Evolutionary conservation across 2,797 vertebrate species (phyloP), one percentile per base, ranked within the genome.

Genomic region (Lepilemur ruficaudatus): DNA sequence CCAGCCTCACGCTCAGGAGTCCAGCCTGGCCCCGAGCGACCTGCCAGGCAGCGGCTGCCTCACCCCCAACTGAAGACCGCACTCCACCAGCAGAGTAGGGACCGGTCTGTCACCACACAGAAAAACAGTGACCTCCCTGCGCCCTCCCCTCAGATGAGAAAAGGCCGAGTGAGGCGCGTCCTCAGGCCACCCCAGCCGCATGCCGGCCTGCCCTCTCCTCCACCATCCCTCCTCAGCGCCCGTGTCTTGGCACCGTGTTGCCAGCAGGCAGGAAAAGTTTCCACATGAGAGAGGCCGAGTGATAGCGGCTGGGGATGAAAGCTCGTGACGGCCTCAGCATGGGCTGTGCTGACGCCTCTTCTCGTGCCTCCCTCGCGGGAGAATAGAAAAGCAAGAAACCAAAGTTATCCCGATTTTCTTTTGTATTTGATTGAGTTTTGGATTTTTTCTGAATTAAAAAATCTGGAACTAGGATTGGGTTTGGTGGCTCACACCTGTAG

Each of bases 41-140:
- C 61, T 35, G 28, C 32, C 28, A 0, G 65, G 32, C 6, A 11
- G 65, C 57, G 50, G 46, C 23, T 3, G 2, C 22, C 28, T 61
- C 13, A 2, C 35, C 30, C 14, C 14, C 3, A 0, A 0, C 25
- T 0, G 70, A 20, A 78, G 38, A 10, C 55, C 12, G 1, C 0
- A 2, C 41, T 12, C 2, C 4, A 4, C 13, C 1, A 10, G 7
- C 5, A 5, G 57, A 17, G 23, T 12, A 17, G 15, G 38, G 83
- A 23, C 43, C 2, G 0, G 12, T 12, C 35, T 32, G 38, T 50
- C 35, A 5, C 10, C 22, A 70, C 46, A 5, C 15, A 18, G 67
- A 28, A 28, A 59, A 6, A 7, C 4, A 9, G 0, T 2, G 2
- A 1, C 22, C 20, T 52, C 20, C 9, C 28, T 46, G 0, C 0